phyloP scores from a whole-genome alignment of 2,888 invertebrate species.

The Nomada ferruginata region DNA sequence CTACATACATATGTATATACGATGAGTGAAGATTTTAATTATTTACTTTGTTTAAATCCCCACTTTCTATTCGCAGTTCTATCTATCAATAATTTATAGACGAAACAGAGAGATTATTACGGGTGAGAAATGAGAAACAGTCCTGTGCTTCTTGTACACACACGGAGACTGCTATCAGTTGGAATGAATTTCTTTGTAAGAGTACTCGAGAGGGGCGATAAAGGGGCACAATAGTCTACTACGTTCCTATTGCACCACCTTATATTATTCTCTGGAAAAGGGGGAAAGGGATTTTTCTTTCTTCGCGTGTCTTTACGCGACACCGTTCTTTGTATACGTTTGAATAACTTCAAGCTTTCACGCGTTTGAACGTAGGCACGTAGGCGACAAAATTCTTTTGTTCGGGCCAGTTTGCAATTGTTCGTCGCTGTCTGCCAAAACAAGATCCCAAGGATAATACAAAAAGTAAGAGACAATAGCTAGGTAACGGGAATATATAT shows the following conservation, averaged over 20 bases:
- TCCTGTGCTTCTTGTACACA: neutral
- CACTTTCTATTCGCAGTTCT: no score
- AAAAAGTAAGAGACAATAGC: slow-evolving; percentile 20
- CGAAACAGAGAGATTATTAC: neutral
- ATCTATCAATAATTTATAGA: neutral
- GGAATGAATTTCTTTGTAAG: slow-evolving; percentile 26
- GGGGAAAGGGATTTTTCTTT: slow-evolving; percentile 3
- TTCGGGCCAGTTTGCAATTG: slow-evolving; percentile 42
- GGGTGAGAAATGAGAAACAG: neutral
- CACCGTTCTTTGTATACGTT: neutral
- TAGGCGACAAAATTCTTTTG: slow-evolving; percentile 44
- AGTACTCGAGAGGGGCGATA: slow-evolving; percentile 20
- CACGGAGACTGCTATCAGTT: neutral
- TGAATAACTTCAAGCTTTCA: neutral
- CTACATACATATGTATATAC: no score
- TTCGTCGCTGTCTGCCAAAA: slow-evolving; percentile 26
- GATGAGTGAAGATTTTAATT: neutral
- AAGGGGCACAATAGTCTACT: slow-evolving; percentile 43
- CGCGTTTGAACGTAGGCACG: slow-evolving; percentile 45
- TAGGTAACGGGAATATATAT: no score
- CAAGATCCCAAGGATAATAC: slow-evolving; percentile 9
- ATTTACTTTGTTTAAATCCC: no score
- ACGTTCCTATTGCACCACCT: slow-evolving; percentile 24
- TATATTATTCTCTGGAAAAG: slow-evolving; percentile 9
- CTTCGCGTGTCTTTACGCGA: slow-evolving; percentile 7